Conservation (phyloP, 2,797 vertebrate genomes). For the Champsocephalus esox region DNA sequence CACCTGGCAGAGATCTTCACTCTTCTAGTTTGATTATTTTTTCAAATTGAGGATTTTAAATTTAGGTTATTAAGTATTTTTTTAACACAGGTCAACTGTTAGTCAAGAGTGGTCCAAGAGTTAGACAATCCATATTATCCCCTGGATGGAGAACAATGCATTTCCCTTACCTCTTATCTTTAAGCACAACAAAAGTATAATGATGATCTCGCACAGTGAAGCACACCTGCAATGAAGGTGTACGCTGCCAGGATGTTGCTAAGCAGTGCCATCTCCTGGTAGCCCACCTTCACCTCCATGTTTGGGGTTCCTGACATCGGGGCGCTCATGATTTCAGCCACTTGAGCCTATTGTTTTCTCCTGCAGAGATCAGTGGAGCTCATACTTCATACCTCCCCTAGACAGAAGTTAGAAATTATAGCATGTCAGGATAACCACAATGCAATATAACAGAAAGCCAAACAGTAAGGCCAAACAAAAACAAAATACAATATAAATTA, state of each 20-base stretch:
- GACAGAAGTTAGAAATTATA: not conserved
- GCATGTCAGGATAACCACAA: no score
- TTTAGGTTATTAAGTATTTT: not conserved
- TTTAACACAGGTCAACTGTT: no score
- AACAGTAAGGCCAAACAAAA: no score
- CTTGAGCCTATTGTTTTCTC: conserved; percentile 17
- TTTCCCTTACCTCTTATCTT: not conserved
- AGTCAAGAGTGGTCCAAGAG: not conserved
- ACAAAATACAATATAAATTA: no score
- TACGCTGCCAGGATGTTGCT: conserved; percentile 94
- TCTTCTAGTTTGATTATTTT: no score
- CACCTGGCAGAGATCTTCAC: no score
- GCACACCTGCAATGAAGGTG: conserved; percentile 90
- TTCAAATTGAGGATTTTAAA: no score
- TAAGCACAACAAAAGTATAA: not conserved
- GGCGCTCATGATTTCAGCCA: conserved; percentile 67
- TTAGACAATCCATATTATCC: not conserved
- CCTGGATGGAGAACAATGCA: no score
- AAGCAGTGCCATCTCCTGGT: conserved; percentile 91
- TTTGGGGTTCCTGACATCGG: conserved; percentile 65
- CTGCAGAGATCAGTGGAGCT: conserved; percentile 36
- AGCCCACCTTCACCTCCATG: conserved; percentile 81
- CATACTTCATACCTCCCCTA: conserved; percentile 4
- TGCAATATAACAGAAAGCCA: no score
- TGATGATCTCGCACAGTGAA: not conserved